Conservation (phyloP, 2,113 vertebrate genomes). For the Jacana jacana region DNA sequence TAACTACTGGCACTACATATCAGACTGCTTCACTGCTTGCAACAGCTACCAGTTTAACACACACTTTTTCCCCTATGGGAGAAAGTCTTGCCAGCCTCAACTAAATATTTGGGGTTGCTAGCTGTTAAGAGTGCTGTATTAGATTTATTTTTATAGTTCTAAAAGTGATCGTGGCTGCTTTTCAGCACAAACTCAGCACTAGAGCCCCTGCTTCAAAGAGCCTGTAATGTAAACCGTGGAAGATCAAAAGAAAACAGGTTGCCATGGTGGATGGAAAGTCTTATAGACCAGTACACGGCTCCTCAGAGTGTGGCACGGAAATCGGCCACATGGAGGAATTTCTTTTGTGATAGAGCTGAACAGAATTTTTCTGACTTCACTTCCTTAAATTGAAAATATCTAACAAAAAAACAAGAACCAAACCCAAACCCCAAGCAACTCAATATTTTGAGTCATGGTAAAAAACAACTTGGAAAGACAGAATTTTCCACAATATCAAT, state of each 20-base stretch:
- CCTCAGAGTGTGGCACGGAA: not conserved
- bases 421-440: not conserved
- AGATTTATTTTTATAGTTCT: slow-evolving; percentile 7
- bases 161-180: not conserved
- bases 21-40: not conserved
- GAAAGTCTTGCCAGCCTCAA: not conserved
- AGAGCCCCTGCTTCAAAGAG: not conserved
- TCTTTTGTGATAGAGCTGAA: not conserved
- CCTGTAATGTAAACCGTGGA: not conserved
- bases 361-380: not conserved
- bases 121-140: not conserved
- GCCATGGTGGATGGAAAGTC: not conserved
- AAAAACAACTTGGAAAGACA: not conserved
- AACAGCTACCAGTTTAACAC: not conserved
- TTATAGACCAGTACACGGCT: not conserved
- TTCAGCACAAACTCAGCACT: not conserved
- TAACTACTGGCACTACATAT: not conserved
- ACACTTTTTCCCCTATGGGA: not conserved
- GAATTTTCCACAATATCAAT: not conserved
- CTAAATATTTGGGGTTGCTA: slow-evolving; percentile 27
- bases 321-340: not conserved
- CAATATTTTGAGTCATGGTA: not conserved
- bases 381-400: not conserved
- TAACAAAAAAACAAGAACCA: not conserved
- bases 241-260: not conserved